A percentile compares a stretch with the other conserved stretches of the same genome.
Conservation (phyloP, 2,888 invertebrate species). For the Melinopterus prodromus region DNA sequence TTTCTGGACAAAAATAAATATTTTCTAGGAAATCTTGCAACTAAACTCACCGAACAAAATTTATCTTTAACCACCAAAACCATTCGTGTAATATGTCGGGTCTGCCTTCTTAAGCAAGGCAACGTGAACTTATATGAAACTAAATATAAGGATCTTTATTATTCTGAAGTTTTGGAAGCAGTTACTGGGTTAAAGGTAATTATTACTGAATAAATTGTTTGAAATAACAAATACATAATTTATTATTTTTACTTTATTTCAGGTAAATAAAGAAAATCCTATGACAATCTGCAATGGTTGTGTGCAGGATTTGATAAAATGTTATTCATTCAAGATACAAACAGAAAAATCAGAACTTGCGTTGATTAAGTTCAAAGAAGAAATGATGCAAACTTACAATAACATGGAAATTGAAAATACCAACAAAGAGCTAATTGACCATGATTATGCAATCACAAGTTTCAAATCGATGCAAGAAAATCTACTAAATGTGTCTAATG, state of each 20-base stretch:
- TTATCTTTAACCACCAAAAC: slow-evolving; percentile 26
- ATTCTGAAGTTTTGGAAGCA: slow-evolving; percentile 27
- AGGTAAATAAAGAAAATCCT: slow-evolving; percentile 27
- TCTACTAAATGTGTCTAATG: neutral
- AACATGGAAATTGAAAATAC: neutral
- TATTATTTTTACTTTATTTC: slow-evolving; percentile 9
- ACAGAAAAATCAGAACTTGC: slow-evolving; percentile 23
- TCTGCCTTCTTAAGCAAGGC: slow-evolving; percentile 26
- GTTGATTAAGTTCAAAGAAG: slow-evolving; percentile 21
- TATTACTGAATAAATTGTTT: neutral
- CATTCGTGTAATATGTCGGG: slow-evolving; percentile 22
- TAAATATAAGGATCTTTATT: slow-evolving; percentile 24
- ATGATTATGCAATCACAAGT: slow-evolving; percentile 31
- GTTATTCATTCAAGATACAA: slow-evolving; percentile 25
- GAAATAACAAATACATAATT: neutral
- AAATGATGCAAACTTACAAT: slow-evolving; percentile 20
- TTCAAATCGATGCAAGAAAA: neutral
- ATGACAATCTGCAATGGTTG: slow-evolving; percentile 30
- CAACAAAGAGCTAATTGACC: slow-evolving; percentile 16
- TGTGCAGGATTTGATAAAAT: slow-evolving; percentile 27
- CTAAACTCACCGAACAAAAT: neutral
- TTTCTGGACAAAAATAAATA: neutral
- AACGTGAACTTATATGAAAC: slow-evolving; percentile 22
- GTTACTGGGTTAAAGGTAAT: slow-evolving; percentile 28
- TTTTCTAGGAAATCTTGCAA: neutral